Percentiles rank a stretch among this genome's conserved stretches.
These are phyloP conservation scores for Sarcophaga caerulescens DNA, from an alignment of 2,888 invertebrate genomes.

Conservation along the genomic window DNA sequence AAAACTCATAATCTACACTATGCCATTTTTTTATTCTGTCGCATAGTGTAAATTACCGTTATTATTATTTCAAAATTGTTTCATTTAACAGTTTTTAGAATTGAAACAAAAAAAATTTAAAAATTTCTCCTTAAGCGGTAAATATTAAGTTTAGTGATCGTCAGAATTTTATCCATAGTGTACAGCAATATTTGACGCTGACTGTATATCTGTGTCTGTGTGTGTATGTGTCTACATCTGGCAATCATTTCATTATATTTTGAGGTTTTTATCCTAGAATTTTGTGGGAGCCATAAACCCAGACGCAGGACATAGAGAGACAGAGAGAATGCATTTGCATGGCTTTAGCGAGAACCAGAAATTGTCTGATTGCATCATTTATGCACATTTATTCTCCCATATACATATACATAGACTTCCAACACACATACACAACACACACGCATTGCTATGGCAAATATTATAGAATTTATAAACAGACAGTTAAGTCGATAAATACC, in stretches of 20 bases:
- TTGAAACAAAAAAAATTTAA: too few species aligned
- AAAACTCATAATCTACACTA: too few species aligned
- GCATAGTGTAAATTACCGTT: too few species aligned
- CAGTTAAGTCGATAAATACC: constrained; percentile 65
- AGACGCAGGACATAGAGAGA: neutral
- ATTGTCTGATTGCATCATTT: neutral
- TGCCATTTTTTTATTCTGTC: too few species aligned
- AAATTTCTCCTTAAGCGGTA: too few species aligned
- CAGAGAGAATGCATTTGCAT: neutral
- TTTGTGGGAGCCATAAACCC: constrained; percentile 1
- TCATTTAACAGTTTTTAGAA: too few species aligned
- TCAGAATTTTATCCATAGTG: too few species aligned
- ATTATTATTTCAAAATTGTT: too few species aligned
- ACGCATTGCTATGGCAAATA: neutral
- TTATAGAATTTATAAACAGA: constrained; percentile 51
- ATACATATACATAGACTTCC: neutral
- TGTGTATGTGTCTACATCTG: constrained; percentile 5
- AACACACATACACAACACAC: neutral
- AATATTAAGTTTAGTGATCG: too few species aligned
- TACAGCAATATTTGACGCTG: too few species aligned
- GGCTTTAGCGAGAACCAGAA: neutral
- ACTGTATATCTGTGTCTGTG: neutral
- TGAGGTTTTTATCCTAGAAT: constrained; percentile 45
- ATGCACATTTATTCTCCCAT: neutral
- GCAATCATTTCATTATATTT: constrained; percentile 46